Evolutionary conservation across 2,888 invertebrate genomes (phyloP), one percentile per base, ranked within the genome.

Genomic region (Phengaris arion): DNA sequence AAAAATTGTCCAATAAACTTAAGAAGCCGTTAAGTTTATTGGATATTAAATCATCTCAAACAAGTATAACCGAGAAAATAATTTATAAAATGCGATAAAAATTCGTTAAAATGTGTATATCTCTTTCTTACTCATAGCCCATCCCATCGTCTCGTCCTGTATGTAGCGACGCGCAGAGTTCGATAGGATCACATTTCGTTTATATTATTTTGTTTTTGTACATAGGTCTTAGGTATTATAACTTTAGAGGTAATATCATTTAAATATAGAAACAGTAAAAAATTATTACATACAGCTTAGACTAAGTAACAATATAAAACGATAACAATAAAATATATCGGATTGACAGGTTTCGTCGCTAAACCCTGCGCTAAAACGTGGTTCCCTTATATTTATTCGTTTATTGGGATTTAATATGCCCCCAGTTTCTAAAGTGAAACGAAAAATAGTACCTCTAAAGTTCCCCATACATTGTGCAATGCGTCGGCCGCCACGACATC

Each of bases 121-220:
- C 78, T 81, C 76, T 77, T 75, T 80, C 87, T 86, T 85, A 87
- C 86, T 87, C 88, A 88, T 85, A 82, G 83, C 81, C 85, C 86
- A 87, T 76, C 77, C 76, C 79, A 81, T 79, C 77, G 79, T 78
- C 77, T 80, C 78, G 79, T 78, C 76, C 79, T 78, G 73, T 77
- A 76, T 79, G 78, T 80, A 80, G 75, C 77, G 80, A 79, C 78
- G 80, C 79, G 74, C 76, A 74, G 78, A 79, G 74, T 79, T 78
- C 77, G 77, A 75, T 74, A 78, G 79, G 79, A 76, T 78, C 76
- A 68, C 55, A 46, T 77, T 78, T 80, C 79, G 82, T 82, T 77
- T 70, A 72, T 74, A 80, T 81, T 81, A 80, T 79, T 82, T 83
- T 81, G 81, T 77, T 82, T 78, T 79, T 81, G 80, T 81, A 74